A percentile compares a stretch with the other conserved stretches of the same genome.
Conservation (phyloP, 2,888 invertebrate genomes). For the Andrena marginata region DNA sequence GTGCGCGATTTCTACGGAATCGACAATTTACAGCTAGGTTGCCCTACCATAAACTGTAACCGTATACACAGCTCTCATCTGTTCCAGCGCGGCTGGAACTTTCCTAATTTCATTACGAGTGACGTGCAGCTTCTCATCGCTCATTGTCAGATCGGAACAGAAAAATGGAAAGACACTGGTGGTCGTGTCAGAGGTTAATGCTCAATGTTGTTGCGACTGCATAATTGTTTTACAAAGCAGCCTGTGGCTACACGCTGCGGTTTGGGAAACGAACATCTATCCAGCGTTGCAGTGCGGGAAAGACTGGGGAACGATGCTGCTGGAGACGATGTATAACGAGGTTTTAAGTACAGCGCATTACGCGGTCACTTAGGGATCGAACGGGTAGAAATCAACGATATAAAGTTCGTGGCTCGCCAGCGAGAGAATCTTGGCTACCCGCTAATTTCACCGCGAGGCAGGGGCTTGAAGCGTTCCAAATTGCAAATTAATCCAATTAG, state of each 20-base stretch:
- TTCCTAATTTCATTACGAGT: not conserved
- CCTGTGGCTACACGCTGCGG: not conserved
- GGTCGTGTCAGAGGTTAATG: too few species aligned
- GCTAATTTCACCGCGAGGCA: slow-evolving; percentile 25
- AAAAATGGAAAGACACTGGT: not conserved
- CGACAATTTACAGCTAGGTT: slow-evolving; percentile 3
- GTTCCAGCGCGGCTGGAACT: not conserved
- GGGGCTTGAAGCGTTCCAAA: slow-evolving; percentile 33
- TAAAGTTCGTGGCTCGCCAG: slow-evolving; percentile 5
- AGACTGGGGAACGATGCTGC: slow-evolving; percentile 1
- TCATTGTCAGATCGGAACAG: not conserved
- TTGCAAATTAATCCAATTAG: slow-evolving; percentile 65
- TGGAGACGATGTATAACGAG: slow-evolving; percentile 37
- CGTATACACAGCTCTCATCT: not conserved
- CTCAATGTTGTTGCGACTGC: not conserved
- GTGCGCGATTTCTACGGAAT: not conserved
- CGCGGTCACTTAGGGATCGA: slow-evolving; percentile 14
- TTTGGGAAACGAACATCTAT: not conserved
- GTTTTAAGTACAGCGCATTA: slow-evolving; percentile 49
- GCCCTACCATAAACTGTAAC: not conserved
- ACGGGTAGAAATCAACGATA: slow-evolving; percentile 22
- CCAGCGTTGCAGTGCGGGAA: not conserved
- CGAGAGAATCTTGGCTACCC: not conserved
- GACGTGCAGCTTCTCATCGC: not conserved
- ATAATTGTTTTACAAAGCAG: not conserved